Percentiles rank a stretch among this genome's conserved stretches.
Conservation (phyloP, 2,888 invertebrate genomes). For the Chymomyza caudatula region DNA sequence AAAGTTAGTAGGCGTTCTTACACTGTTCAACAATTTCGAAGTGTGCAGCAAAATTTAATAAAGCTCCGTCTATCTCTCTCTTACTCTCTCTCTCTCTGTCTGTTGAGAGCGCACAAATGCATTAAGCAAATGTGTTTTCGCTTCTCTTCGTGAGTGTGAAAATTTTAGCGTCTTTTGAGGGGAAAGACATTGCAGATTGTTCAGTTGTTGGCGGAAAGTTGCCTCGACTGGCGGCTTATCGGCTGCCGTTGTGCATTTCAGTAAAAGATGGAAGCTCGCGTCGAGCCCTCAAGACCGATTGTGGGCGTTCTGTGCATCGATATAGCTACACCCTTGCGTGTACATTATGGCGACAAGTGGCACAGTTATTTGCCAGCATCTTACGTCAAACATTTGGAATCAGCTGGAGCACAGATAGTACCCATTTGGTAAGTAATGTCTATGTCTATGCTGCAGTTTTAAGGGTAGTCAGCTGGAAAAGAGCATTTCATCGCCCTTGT, state of each 20-base stretch:
- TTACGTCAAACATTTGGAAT: slow-evolving; percentile 91
- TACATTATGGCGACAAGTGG: slow-evolving; percentile 80
- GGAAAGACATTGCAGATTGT: not conserved
- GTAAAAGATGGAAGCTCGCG: not conserved
- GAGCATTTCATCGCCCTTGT: no score
- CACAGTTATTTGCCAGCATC: slow-evolving; percentile 89
- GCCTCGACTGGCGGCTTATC: not conserved
- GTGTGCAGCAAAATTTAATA: not conserved
- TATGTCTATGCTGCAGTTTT: no score
- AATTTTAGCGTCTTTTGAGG: not conserved
- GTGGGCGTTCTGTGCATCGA: slow-evolving; percentile 83
- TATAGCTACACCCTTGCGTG: slow-evolving; percentile 79
- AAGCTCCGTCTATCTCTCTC: not conserved
- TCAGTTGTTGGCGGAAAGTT: not conserved
- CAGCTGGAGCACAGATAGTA: slow-evolving; percentile 89
- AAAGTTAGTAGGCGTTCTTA: not conserved
- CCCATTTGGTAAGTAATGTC: slow-evolving; percentile 84
- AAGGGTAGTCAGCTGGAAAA: not conserved
- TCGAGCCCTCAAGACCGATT: not conserved
- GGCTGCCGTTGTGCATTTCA: not conserved
- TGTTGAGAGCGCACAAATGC: not conserved
- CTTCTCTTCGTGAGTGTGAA: not conserved
- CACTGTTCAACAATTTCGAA: not conserved
- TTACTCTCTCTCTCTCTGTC: not conserved
- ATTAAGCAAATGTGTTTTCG: not conserved